phyloP scores from a whole-genome alignment of 1,140 invertebrate genomes.

The Aphelinus atriplicis region DNA sequence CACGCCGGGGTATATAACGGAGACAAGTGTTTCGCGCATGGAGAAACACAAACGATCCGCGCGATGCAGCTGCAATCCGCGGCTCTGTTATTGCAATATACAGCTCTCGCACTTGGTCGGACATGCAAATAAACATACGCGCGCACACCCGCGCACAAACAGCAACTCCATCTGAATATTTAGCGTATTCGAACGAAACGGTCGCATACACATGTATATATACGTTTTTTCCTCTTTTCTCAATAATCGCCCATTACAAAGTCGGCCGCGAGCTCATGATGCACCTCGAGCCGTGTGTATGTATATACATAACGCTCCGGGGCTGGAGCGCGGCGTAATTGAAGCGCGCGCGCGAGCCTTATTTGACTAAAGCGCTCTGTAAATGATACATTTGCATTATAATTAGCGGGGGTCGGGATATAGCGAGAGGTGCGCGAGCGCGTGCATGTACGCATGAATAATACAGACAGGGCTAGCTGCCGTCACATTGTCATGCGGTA shows the following conservation, averaged over 20 bases:
- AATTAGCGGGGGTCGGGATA: slow-evolving; percentile 16
- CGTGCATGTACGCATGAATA: slow-evolving; percentile 35
- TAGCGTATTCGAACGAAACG: too few relatives aligned
- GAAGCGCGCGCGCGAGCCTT: slow-evolving; percentile 23
- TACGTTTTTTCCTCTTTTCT: neutral
- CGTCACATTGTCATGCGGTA: slow-evolving; percentile 32
- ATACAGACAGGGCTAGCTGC: slow-evolving; percentile 25
- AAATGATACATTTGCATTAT: slow-evolving; percentile 41
- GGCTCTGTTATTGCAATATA: too few relatives aligned
- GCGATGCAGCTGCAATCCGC: too few relatives aligned
- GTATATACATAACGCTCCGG: neutral
- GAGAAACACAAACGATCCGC: too few relatives aligned
- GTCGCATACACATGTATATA: too few relatives aligned
- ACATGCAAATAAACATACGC: too few relatives aligned
- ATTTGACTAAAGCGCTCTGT: slow-evolving; percentile 37
- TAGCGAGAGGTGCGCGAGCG: neutral
- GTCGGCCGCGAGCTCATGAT: neutral
- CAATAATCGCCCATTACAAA: slow-evolving; percentile 17
- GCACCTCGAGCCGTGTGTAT: neutral
- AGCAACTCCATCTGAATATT: too few relatives aligned
- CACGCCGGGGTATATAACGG: too few relatives aligned
- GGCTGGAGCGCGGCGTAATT: slow-evolving; percentile 6
- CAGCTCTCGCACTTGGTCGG: too few relatives aligned
- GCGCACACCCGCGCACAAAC: too few relatives aligned
- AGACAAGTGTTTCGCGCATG: too few relatives aligned